phyloP scores from a whole-genome alignment of 2,888 invertebrate genomes.

The Cantharis rustica region DNA sequence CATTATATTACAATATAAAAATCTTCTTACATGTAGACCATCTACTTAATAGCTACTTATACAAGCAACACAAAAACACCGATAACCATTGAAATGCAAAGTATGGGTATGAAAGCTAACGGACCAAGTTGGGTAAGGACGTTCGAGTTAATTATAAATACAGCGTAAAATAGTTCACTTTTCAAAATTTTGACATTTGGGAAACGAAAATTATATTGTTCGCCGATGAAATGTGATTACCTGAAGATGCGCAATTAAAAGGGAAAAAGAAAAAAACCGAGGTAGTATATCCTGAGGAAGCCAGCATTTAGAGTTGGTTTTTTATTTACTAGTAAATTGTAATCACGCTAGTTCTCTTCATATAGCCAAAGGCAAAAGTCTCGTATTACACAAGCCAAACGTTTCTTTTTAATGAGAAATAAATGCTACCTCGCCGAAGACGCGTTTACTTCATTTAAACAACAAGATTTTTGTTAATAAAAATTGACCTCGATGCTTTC shows the following conservation, averaged over 20 bases:
- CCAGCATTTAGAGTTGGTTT: conserved; percentile 16
- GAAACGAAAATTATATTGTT: background rate
- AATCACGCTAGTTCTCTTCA: conserved; percentile 24
- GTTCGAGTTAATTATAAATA: background rate
- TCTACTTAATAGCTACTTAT: conserved; percentile 3
- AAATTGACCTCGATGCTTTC: conserved; percentile 3
- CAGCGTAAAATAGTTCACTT: background rate
- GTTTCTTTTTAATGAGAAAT: background rate
- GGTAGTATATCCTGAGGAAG: conserved; percentile 24
- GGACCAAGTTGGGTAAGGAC: background rate
- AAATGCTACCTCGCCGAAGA: background rate
- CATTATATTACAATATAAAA: conserved; percentile 1
- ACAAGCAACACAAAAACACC: conserved; percentile 5
- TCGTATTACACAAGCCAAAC: conserved; percentile 10
- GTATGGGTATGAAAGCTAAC: background rate
- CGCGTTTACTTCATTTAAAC: background rate
- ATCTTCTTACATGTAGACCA: background rate
- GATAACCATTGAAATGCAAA: conserved; percentile 4
- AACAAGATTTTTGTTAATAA: background rate
- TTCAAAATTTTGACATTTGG: background rate
- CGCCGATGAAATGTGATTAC: background rate
- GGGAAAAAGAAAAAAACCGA: background rate
- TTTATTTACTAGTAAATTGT: conserved; percentile 19
- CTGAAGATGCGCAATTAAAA: conserved; percentile 18
- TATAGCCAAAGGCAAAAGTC: conserved; percentile 4